phyloP scores from a whole-genome alignment of 2,797 vertebrate genomes.

The Cyclura pinguis region DNA sequence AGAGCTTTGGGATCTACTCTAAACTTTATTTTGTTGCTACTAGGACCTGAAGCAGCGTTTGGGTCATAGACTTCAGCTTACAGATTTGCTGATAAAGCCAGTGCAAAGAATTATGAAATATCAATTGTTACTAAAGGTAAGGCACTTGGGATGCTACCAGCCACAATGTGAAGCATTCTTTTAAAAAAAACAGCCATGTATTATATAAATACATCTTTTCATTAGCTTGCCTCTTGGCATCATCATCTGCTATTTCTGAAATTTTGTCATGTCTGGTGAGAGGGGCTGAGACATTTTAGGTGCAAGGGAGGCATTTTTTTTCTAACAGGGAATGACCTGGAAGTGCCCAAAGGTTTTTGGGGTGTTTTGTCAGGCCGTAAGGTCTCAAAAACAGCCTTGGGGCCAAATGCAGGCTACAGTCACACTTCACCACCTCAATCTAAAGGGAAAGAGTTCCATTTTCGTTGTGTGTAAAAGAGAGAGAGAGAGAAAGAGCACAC shows the following conservation, averaged over 20 bases:
- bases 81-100: constrained; percentile 94
- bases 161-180: background rate
- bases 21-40: constrained; percentile 44
- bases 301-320: too few species aligned
- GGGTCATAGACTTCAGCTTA: constrained; percentile 93
- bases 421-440: too few species aligned
- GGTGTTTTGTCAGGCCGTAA: too few species aligned
- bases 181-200: background rate
- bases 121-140: constrained; percentile 96
- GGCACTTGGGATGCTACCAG: constrained; percentile 19
- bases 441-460: too few species aligned
- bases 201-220: background rate
- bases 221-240: background rate
- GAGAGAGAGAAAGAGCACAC: too few species aligned
- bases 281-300: too few species aligned
- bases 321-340: too few species aligned
- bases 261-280: too few species aligned
- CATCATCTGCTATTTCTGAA: background rate
- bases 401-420: too few species aligned
- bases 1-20: background rate
- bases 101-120: constrained; percentile 99
- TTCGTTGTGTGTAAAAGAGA: background rate
- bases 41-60: constrained; percentile 95
- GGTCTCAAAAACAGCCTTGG: too few species aligned
- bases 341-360: too few species aligned